These are phyloP conservation scores for Tuta absoluta DNA, from an alignment of 2,888 invertebrate species.

Conservation along the genomic window DNA sequence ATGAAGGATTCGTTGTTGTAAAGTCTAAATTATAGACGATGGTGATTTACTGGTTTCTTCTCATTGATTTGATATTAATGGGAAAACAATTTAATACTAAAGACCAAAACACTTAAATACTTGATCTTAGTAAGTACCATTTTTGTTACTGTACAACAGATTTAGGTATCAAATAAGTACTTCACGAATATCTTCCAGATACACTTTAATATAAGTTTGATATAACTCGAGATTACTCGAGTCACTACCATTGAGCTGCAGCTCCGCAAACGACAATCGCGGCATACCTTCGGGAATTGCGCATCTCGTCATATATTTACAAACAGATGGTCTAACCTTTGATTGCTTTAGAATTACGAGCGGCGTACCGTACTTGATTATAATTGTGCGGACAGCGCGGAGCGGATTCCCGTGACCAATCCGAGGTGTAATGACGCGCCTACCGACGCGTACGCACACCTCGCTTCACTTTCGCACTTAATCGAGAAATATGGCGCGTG, in stretches of 20 bases:
- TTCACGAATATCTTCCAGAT: not conserved
- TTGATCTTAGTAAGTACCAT: not conserved
- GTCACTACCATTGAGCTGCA: slow-evolving; percentile 15
- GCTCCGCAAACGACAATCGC: slow-evolving; percentile 11
- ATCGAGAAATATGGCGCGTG: slow-evolving; percentile 80
- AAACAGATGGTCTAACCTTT: slow-evolving; percentile 69
- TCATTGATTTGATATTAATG: not conserved
- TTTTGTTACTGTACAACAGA: not conserved
- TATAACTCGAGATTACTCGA: slow-evolving; percentile 27
- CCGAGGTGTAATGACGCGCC: slow-evolving; percentile 70
- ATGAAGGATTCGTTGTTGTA: slow-evolving; percentile 10
- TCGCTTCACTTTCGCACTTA: slow-evolving; percentile 77
- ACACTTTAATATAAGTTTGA: slow-evolving; percentile 20
- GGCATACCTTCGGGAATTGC: slow-evolving; percentile 23
- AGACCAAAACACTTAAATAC: too few relatives aligned
- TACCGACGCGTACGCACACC: slow-evolving; percentile 46
- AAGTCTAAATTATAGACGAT: not conserved
- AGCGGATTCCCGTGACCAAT: slow-evolving; percentile 80
- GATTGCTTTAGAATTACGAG: slow-evolving; percentile 80
- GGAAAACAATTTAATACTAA: not conserved
- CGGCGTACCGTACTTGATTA: slow-evolving; percentile 72
- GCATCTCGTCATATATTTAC: slow-evolving; percentile 46
- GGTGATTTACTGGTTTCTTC: not conserved
- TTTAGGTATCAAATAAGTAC: not conserved
- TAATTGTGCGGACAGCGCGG: slow-evolving; percentile 77